Evolutionary conservation across 1,140 invertebrate species (phyloP), one percentile per base, ranked within the genome.

Genomic region (Drosophila sechellia): DNA sequence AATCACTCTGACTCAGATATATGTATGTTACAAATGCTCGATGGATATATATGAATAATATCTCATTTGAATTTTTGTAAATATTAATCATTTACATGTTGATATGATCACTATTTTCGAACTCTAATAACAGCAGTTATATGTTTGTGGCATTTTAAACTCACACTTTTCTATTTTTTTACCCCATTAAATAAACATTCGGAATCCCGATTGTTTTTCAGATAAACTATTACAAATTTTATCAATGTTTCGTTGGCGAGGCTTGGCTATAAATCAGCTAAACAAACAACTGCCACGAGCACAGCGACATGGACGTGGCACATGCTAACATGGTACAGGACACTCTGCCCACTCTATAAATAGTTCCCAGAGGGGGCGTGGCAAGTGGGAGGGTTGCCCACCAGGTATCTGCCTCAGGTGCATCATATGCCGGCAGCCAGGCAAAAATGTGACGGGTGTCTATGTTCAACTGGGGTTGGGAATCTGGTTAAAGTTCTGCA

Each of bases 341-440:
- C 68, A 73, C 56, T 73, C 70, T 61, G 43, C 35, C 42, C 48
- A 49, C 53, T 76, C 72, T 76, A 76, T 76, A 75, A 75, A 75
- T 75, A 76, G 72, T 54, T 34, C 13, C 13, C 71, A 22, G 11
- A 15, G 13, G 54, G 43, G 50, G 31, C 20, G 20, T 34, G 27
- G 54, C 10, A 25, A n/a, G 11, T 5, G 5, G 27, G 5, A 6
- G 48, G 17, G 4, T 25, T 20, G 39, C 53, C 37, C 37, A 25
- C 4, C 27, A 69, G 64, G 64, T 31, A 70, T 56, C 37, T 57
- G 64, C 66, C 64, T 69, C 66, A 70, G 66, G 68, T 70, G 65
- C 65, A 71, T 57, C 49, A 42, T 37, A 57, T 5, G 34, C 66
- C 66, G 53, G 34, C 65, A 56, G 42, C 42, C 31, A 35, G 43